These are phyloP conservation scores for Thermophis baileyi DNA, from an alignment of 2,113 vertebrate species.

Conservation along the genomic window DNA sequence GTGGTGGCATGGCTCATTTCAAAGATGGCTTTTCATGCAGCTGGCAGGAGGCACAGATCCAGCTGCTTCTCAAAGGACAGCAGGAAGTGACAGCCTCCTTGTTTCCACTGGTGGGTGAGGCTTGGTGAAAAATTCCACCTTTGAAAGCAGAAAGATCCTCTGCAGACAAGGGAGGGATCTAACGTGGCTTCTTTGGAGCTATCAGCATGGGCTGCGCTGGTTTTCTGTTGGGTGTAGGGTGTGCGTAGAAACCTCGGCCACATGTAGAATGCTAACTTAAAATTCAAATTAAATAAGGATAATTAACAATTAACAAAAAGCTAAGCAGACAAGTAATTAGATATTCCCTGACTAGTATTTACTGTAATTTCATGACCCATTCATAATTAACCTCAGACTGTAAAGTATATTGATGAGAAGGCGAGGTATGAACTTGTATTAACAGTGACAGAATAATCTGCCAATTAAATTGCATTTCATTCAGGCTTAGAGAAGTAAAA, in stretches of 20 bases:
- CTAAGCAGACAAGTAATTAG: conserved; percentile 16
- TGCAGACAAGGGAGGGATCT: background rate
- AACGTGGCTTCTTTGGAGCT: conserved; percentile 3
- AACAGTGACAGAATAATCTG: conserved; percentile 9
- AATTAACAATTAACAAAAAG: conserved; percentile 30
- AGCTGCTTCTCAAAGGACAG: conserved; percentile 17
- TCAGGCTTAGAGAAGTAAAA: conserved; percentile 9
- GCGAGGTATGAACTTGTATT: conserved; percentile 27
- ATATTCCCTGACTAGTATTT: conserved; percentile 17
- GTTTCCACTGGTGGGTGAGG: background rate
- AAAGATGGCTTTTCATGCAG: background rate
- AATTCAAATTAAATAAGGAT: background rate
- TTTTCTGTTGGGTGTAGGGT: background rate
- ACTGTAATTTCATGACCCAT: conserved; percentile 31
- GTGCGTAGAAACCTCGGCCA: background rate
- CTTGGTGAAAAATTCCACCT: background rate
- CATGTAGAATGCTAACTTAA: conserved; percentile 1
- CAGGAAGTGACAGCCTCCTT: background rate
- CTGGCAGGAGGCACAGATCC: background rate
- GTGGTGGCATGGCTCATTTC: background rate
- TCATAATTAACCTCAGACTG: conserved; percentile 31
- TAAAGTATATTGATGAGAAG: conserved; percentile 19
- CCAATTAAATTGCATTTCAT: conserved; percentile 46
- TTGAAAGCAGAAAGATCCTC: background rate
- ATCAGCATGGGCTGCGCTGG: background rate